Conservation (phyloP, 2,113 vertebrate species). For the Microtus pennsylvanicus region DNA sequence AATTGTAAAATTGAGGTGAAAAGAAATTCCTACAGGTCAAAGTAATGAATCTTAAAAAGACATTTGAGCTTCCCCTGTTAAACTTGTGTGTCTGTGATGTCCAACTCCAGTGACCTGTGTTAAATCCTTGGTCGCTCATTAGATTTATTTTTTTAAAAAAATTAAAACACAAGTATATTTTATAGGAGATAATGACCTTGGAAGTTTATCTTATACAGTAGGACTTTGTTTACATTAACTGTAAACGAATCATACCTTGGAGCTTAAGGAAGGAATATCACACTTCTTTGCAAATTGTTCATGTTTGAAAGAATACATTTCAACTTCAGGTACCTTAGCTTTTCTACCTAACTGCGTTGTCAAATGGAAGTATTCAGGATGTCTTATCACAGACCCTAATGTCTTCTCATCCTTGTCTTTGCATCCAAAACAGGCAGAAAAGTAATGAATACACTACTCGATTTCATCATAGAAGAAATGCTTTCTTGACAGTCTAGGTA, state of each 20-base stretch:
- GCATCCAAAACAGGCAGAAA: neutral
- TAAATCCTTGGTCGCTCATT: neutral
- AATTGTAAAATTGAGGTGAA: constrained; percentile 34
- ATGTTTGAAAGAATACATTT: neutral
- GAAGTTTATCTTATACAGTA: neutral
- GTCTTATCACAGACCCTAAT: neutral
- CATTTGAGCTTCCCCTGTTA: neutral
- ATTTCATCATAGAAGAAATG: neutral
- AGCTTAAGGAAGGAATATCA: neutral
- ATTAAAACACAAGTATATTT: constrained; percentile 7
- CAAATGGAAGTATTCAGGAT: neutral
- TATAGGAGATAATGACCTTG: neutral
- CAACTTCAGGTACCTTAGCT: neutral
- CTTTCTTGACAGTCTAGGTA: neutral
- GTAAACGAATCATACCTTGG: neutral
- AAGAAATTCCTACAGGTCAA: constrained; percentile 48
- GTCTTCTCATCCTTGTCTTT: neutral
- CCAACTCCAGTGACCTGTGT: neutral
- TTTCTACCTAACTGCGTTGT: neutral
- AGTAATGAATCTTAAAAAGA: constrained; percentile 53
- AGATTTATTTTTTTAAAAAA: neutral
- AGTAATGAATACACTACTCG: neutral
- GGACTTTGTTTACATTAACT: neutral
- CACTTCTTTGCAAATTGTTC: neutral
- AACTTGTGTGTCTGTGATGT: neutral